A percentile compares a stretch with the other conserved stretches of the same genome.
Evolutionary conservation across 1,140 invertebrate species (phyloP).

Genomic region (Bombus balteatus): DNA sequence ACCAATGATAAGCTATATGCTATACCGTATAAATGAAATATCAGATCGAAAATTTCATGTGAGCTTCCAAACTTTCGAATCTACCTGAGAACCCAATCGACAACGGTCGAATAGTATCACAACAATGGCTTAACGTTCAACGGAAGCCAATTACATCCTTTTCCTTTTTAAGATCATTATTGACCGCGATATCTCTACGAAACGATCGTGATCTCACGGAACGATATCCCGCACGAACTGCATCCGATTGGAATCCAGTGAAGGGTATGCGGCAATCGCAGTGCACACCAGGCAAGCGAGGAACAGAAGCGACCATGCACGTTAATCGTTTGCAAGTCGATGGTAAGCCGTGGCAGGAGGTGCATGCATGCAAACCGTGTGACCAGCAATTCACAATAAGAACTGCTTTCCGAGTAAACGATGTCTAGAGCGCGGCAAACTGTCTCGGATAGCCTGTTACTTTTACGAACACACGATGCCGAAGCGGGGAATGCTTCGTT

Average conservation of each 20-base stretch:
- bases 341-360: no score
- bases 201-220: constrained; percentile 45
- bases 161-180: constrained; percentile 43
- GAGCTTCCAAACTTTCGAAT: not conserved
- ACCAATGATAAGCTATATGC: not conserved
- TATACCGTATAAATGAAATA: not conserved
- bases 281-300: constrained; percentile 1
- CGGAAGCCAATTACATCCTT: constrained; percentile 49
- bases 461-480: not conserved
- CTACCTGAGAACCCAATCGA: not conserved
- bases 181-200: constrained; percentile 40
- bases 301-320: constrained; percentile 53
- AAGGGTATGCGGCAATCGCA: constrained; percentile 39
- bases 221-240: constrained; percentile 47
- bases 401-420: constrained; percentile 7
- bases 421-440: constrained; percentile 25
- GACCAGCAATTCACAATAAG: constrained; percentile 16
- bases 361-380: constrained; percentile 36
- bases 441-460: constrained; percentile 40
- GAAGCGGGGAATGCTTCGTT: constrained; percentile 24
- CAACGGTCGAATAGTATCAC: not conserved
- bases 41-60: not conserved
- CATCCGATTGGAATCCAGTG: constrained; percentile 59
- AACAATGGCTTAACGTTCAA: constrained; percentile 14
- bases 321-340: constrained; percentile 42